These are phyloP conservation scores for Atethmia centrago DNA, from an alignment of 2,888 invertebrate species.

Conservation along the genomic window DNA sequence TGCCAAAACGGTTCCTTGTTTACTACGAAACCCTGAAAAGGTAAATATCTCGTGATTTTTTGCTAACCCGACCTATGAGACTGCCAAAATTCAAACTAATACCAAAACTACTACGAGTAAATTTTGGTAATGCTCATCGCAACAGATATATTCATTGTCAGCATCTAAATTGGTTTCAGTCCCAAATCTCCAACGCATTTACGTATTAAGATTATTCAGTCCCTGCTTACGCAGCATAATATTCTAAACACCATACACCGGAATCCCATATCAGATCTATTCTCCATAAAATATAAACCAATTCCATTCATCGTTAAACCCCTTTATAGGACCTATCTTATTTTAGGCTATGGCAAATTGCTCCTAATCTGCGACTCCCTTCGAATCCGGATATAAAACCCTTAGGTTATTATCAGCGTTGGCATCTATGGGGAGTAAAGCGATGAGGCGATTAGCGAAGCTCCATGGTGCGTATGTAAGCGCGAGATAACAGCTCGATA, in stretches of 20 bases:
- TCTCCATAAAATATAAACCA: conserved; percentile 62
- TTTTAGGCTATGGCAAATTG: conserved; percentile 85
- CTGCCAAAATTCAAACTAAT: not conserved
- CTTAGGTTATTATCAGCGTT: conserved; percentile 80
- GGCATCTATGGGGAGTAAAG: conserved; percentile 82
- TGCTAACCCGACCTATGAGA: not conserved
- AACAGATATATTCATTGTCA: not conserved
- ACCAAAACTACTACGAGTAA: not conserved
- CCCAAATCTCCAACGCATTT: conserved; percentile 30
- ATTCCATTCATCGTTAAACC: conserved; percentile 65
- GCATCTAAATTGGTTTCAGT: not conserved
- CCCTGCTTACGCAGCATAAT: conserved; percentile 29
- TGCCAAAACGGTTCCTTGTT: no score
- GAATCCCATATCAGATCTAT: conserved; percentile 55
- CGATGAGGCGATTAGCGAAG: conserved; percentile 85
- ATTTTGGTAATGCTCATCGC: conserved; percentile 3
- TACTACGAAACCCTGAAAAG: no score
- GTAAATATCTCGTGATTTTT: no score
- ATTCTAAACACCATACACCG: conserved; percentile 48
- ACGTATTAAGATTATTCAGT: conserved; percentile 40
- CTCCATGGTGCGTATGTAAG: conserved; percentile 81
- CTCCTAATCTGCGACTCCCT: conserved; percentile 82
- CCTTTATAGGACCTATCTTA: conserved; percentile 74
- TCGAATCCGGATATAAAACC: conserved; percentile 82
- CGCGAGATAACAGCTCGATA: conserved; percentile 80